These are phyloP conservation scores for Phasianus colchicus DNA, from an alignment of 2,113 vertebrate species.

Conservation along the genomic window DNA sequence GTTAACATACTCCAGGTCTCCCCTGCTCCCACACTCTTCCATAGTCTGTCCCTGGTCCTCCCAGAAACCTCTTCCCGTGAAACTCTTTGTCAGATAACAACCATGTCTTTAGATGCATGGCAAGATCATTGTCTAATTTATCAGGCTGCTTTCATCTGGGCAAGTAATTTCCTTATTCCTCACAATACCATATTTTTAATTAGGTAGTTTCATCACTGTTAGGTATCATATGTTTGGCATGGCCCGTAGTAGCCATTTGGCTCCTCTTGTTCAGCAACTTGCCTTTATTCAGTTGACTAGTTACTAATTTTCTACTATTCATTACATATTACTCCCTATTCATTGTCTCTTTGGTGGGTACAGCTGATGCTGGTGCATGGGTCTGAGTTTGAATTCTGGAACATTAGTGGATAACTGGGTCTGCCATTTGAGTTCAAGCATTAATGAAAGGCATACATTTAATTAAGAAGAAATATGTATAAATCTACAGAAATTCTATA, in stretches of 20 bases:
- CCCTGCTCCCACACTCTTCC: neutral
- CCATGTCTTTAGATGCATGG: neutral
- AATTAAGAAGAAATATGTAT: neutral
- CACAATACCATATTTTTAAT: neutral
- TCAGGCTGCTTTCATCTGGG: neutral
- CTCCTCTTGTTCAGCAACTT: neutral
- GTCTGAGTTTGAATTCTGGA: neutral
- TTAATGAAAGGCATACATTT: neutral
- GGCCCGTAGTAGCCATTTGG: neutral
- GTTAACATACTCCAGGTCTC: neutral
- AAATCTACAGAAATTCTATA: neutral
- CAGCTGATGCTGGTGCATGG: fast-evolving
- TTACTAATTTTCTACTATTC: neutral
- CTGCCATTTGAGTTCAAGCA: neutral
- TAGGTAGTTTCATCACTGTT: neutral
- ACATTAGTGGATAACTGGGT: neutral
- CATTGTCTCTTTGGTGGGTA: neutral
- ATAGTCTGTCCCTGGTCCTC: neutral
- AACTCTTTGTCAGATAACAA: neutral
- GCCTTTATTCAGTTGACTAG: neutral
- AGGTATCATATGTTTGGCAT: neutral
- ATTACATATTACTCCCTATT: neutral
- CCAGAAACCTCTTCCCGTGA: neutral
- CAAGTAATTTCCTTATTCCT: neutral
- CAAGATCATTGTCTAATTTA: neutral